A percentile compares a stretch with the other conserved stretches of the same genome.
These are phyloP conservation scores for Lepidurus packardi DNA, from an alignment of 1,140 invertebrate genomes.

Conservation along the genomic window DNA sequence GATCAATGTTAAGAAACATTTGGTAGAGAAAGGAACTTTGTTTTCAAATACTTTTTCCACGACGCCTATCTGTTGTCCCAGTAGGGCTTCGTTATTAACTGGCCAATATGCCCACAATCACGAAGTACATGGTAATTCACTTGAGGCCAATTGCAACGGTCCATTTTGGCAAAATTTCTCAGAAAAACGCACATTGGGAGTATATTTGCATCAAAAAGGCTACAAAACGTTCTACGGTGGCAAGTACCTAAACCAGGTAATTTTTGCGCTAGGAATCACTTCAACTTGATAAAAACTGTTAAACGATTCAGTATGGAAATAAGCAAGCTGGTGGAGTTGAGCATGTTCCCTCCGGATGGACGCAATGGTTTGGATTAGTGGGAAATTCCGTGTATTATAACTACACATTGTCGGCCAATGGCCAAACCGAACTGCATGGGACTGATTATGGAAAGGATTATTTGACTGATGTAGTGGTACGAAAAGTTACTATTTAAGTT, in stretches of 20 bases:
- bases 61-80: slow-evolving; percentile 81
- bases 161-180: slow-evolving; percentile 56
- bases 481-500: slow-evolving; percentile 41
- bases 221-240: slow-evolving; percentile 79
- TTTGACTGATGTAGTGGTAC: slow-evolving; percentile 77
- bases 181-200: slow-evolving; percentile 63
- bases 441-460: slow-evolving; percentile 60
- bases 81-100: slow-evolving; percentile 75
- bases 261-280: slow-evolving; percentile 27
- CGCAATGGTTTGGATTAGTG: slow-evolving; percentile 68
- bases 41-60: slow-evolving; percentile 69
- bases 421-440: slow-evolving; percentile 52
- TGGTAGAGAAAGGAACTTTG: slow-evolving; percentile 57
- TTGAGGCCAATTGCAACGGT: slow-evolving; percentile 67
- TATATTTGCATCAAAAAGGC: slow-evolving; percentile 55
- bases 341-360: slow-evolving; percentile 72
- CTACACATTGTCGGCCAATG: slow-evolving; percentile 79
- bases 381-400: slow-evolving; percentile 85
- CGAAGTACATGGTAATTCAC: slow-evolving; percentile 66
- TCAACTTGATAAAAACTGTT: slow-evolving; percentile 19
- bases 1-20: slow-evolving; percentile 45
- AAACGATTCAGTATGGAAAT: slow-evolving; percentile 55
- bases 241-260: slow-evolving; percentile 76
- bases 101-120: slow-evolving; percentile 82
- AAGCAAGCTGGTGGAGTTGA: slow-evolving; percentile 53